These are phyloP conservation scores for Cantharis lateralis DNA, from an alignment of 2,888 invertebrate genomes.

Conservation along the genomic window DNA sequence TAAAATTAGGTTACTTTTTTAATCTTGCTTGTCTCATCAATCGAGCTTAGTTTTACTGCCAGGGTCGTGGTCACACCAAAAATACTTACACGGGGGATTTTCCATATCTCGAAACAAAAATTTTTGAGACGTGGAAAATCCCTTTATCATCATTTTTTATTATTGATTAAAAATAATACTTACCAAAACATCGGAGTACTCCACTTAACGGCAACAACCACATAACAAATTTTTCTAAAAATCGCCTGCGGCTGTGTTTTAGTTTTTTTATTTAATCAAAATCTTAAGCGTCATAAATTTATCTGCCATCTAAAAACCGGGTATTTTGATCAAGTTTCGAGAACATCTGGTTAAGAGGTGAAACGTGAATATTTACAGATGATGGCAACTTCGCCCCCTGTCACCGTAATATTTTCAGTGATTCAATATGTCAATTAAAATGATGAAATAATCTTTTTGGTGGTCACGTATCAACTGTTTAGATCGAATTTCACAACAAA, in stretches of 20 bases:
- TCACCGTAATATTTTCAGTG: neutral
- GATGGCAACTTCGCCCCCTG: neutral
- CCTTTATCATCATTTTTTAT: neutral
- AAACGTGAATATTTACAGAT: neutral
- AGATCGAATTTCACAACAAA: neutral
- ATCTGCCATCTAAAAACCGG: too few species aligned
- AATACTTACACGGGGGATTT: neutral
- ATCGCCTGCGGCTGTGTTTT: too few species aligned
- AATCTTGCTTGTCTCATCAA: neutral
- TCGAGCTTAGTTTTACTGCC: neutral
- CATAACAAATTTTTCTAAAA: too few species aligned
- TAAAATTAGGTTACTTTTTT: neutral
- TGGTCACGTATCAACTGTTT: neutral
- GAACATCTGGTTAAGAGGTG: neutral
- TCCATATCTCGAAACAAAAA: neutral
- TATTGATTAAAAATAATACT: neutral
- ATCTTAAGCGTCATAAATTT: too few species aligned
- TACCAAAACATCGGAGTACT: too few species aligned
- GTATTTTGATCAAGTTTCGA: too few species aligned
- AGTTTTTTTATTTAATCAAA: too few species aligned
- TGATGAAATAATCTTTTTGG: neutral
- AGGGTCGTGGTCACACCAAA: neutral
- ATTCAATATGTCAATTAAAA: neutral
- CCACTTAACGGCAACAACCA: too few species aligned
- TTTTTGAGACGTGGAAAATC: neutral